Evolutionary conservation across 2,113 vertebrate genomes (phyloP), one percentile per base, ranked within the genome.

Genomic region (Turnix velox): DNA sequence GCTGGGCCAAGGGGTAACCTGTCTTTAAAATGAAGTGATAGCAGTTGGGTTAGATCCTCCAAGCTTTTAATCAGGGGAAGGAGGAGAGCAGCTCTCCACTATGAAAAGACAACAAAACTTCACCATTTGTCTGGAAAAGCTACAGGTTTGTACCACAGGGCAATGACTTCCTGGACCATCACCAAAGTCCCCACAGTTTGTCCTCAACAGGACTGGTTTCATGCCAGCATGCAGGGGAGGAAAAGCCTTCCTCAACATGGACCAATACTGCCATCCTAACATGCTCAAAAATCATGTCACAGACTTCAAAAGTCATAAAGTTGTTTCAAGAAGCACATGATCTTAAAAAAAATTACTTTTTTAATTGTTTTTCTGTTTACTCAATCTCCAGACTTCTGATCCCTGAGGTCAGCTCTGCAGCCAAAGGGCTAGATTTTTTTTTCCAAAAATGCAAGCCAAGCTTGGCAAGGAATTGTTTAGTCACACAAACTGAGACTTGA

Each of bases 401-500:
- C 88, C 57, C 90, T 71, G 65, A 68, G 65, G 65, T 71, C 9
- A 2, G 31, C 10, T 84, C 57, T 90, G 39, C 77, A 88, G 84
- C 92, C 95, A 96, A 90, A 87, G 28, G 86, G 37, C 84, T 82
- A 49, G 40, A 84, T 0, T 14, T 18, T 61, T 61, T 90, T 88
- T 94, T 94, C 95, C 88, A 68, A 68, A 94, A 78, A 48, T 28
- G 9, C 88, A 92, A 75, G 71, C 74, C 87, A 78, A 57, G 37
- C 22, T 81, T 84, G 66, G 65, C 48, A 84, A 84, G 86, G 88
- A 87, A 88, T 87, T 81, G 39, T 75, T 95, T 95, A 88, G 84
- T 93, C 88, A 92, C 45, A 78, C 48, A 72, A 88, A 90, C 15
- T 31, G 68, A 81, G 55, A 71, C 88, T 74, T 77, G n/a, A 31